Percentiles rank a stretch among this genome's conserved stretches.
Evolutionary conservation across 2,888 invertebrate genomes (phyloP).

Genomic region (Drosophila greeni): DNA sequence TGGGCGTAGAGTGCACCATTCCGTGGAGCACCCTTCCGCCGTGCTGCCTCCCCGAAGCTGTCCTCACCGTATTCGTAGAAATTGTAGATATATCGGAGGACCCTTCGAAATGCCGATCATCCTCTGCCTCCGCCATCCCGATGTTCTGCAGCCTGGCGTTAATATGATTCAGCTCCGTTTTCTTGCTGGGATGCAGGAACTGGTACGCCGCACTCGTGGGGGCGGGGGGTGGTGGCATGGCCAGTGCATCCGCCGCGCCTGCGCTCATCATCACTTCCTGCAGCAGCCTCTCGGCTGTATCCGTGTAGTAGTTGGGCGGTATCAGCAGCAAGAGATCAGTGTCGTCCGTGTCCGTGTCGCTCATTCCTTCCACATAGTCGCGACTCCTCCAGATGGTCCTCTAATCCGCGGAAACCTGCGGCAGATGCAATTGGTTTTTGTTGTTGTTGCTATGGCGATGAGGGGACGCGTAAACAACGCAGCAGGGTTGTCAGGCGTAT

Average conservation of each 20-base stretch:
- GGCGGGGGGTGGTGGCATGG: slow-evolving; percentile 60
- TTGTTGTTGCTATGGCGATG: slow-evolving; percentile 47
- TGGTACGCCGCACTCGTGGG: slow-evolving; percentile 64
- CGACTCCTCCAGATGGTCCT: neutral
- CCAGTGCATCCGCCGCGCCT: slow-evolving; percentile 50
- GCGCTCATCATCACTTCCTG: slow-evolving; percentile 44
- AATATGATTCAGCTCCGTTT: slow-evolving; percentile 74
- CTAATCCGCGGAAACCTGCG: slow-evolving; percentile 10
- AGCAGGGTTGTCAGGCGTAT: neutral
- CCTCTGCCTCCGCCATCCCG: slow-evolving; percentile 49
- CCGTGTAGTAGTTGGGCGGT: slow-evolving; percentile 85
- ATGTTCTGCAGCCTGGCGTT: slow-evolving; percentile 72
- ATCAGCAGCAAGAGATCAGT: slow-evolving; percentile 89
- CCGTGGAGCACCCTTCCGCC: slow-evolving; percentile 47
- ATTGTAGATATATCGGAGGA: slow-evolving; percentile 77
- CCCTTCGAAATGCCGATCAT: slow-evolving; percentile 55
- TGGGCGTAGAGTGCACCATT: slow-evolving; percentile 77
- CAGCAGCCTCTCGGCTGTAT: slow-evolving; percentile 79
- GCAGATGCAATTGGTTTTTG: slow-evolving; percentile 23
- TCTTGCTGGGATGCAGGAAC: slow-evolving; percentile 66
- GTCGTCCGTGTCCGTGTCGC: slow-evolving; percentile 85
- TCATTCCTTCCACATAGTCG: slow-evolving; percentile 55
- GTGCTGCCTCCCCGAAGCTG: slow-evolving; percentile 34
- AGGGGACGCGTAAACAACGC: slow-evolving; percentile 36
- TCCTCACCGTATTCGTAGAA: slow-evolving; percentile 72